Evolutionary conservation across 2,888 invertebrate genomes (phyloP).

Genomic region (Smittia aterrima): DNA sequence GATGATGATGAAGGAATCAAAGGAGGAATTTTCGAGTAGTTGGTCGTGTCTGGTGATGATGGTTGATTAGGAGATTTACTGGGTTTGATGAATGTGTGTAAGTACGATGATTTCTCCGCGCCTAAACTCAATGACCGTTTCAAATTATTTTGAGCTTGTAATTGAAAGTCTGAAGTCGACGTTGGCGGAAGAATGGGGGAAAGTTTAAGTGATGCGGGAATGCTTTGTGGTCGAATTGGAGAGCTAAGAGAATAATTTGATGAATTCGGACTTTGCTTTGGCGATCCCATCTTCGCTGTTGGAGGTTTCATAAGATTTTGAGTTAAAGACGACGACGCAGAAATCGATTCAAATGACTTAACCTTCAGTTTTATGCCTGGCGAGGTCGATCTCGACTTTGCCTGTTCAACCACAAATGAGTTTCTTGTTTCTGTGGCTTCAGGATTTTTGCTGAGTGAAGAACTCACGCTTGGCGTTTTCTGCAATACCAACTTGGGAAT

Average conservation of each 20-base stretch:
- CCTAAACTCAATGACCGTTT: slow-evolving; percentile 33
- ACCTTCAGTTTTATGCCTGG: slow-evolving; percentile 41
- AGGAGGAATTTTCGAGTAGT: slow-evolving; percentile 12
- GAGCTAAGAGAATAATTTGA: slow-evolving; percentile 44
- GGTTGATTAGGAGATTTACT: slow-evolving; percentile 7
- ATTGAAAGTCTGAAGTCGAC: background rate
- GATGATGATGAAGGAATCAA: slow-evolving; percentile 26
- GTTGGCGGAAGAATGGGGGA: slow-evolving; percentile 28
- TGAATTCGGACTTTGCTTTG: slow-evolving; percentile 42
- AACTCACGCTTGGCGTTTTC: background rate
- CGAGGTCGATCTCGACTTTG: slow-evolving; percentile 21
- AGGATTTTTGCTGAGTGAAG: background rate
- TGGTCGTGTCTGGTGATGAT: background rate
- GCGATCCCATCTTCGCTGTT: slow-evolving; percentile 40
- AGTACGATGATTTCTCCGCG: slow-evolving; percentile 31
- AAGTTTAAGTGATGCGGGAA: slow-evolving; percentile 34
- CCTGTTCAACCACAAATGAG: slow-evolving; percentile 5
- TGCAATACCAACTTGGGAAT: slow-evolving; percentile 39
- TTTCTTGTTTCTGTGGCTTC: slow-evolving; percentile 15
- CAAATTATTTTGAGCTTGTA: slow-evolving; percentile 29
- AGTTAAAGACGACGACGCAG: background rate
- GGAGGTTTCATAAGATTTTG: slow-evolving; percentile 36
- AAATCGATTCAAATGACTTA: slow-evolving; percentile 31
- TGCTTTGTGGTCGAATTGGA: slow-evolving; percentile 49
- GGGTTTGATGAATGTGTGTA: slow-evolving; percentile 18